Conservation (phyloP, 2,797 vertebrate species). For the Muraenolepis orangiensis region DNA sequence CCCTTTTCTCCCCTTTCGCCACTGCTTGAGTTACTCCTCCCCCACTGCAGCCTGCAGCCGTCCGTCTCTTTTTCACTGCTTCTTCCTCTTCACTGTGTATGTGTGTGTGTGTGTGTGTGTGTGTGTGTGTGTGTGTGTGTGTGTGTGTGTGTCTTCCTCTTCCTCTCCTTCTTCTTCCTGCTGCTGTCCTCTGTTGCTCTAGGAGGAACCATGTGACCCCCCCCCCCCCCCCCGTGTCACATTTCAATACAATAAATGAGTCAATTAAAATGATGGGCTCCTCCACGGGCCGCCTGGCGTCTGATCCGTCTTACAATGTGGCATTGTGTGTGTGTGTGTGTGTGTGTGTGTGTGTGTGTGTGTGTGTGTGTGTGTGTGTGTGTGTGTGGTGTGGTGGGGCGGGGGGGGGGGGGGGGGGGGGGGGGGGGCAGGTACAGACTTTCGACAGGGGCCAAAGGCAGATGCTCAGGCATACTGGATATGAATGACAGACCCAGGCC, state of each 20-base stretch:
- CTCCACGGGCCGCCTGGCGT: too few species aligned
- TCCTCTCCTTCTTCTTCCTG: too few species aligned
- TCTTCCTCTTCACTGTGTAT: conserved; percentile 25
- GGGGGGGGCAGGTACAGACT: not conserved
- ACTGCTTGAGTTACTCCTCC: too few species aligned
- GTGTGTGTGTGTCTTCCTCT: not conserved
- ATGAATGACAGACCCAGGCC: not conserved
- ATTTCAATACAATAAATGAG: conserved; percentile 8
- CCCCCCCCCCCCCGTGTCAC: not conserved
- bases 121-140: not conserved
- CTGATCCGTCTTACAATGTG: not conserved
- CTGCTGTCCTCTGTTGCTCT: too few species aligned
- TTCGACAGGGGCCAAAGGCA: conserved; percentile 1
- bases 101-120: conserved; percentile 28
- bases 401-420: not conserved
- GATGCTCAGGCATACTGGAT: not conserved
- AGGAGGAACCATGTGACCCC: not conserved
- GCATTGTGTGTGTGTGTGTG: conserved; percentile 4
- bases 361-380: not conserved
- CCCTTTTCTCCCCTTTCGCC: too few species aligned
- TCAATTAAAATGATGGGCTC: conserved; percentile 7
- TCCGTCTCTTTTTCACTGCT: conserved; percentile 21
- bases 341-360: conserved; percentile 3
- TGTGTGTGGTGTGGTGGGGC: too few species aligned
- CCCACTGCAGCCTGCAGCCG: not conserved